Conservation (phyloP, 2,113 vertebrate species). For the Pithys albifrons region DNA sequence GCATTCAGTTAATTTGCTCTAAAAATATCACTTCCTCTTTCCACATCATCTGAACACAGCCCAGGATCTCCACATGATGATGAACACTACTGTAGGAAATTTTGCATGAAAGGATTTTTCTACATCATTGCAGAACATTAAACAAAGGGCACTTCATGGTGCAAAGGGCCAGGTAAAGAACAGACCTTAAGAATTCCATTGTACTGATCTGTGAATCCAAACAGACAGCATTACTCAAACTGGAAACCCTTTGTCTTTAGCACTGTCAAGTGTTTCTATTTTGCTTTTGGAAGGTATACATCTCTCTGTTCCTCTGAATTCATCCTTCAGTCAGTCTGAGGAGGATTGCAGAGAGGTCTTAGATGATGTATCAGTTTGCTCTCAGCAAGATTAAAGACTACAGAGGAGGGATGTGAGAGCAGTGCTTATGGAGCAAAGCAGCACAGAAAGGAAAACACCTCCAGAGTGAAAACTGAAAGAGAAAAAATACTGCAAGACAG, state of each 20-base stretch:
- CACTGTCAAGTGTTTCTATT: not conserved
- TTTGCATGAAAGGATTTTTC: not conserved
- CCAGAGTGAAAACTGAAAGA: not conserved
- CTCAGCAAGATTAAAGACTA: not conserved
- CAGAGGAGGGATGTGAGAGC: not conserved
- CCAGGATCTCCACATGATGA: not conserved
- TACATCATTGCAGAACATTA: not conserved
- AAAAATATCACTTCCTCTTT: slow-evolving; percentile 27
- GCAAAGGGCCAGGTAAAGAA: not conserved
- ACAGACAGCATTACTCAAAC: not conserved
- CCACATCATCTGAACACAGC: not conserved
- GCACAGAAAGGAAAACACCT: not conserved
- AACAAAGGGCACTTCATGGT: not conserved
- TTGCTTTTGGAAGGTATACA: not conserved
- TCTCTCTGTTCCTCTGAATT: not conserved
- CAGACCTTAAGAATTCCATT: not conserved
- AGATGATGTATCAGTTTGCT: not conserved
- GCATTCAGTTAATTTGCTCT: not conserved
- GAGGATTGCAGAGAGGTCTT: not conserved
- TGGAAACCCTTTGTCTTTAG: not conserved
- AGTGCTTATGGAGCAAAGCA: not conserved
- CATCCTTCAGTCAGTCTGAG: not conserved
- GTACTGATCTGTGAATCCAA: not conserved
- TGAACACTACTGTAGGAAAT: not conserved
- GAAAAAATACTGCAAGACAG: not conserved